Conservation (phyloP, 2,888 invertebrate genomes). For the Ormyrus pomaceus region DNA sequence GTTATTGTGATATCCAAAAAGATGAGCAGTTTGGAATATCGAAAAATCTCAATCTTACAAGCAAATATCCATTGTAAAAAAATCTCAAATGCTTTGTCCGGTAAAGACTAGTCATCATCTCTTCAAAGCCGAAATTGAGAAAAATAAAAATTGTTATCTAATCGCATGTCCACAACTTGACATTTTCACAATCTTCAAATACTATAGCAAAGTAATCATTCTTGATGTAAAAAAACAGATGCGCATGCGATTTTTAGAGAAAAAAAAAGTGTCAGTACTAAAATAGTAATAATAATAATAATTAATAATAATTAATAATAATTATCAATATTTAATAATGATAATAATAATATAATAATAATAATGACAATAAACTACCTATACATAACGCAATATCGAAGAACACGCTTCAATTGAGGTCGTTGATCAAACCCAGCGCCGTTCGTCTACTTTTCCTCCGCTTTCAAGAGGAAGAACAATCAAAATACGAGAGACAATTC, state of each 20-base stretch:
- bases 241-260: conserved; percentile 55
- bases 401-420: conserved; percentile 67
- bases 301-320: conserved; percentile 47
- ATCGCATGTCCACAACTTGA: conserved; percentile 61
- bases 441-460: conserved; percentile 56
- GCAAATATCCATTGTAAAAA: conserved; percentile 64
- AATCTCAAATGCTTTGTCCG: conserved; percentile 71
- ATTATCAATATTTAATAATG: conserved; percentile 54
- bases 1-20: conserved; percentile 47
- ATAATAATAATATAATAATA: conserved; percentile 58
- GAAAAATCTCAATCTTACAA: conserved; percentile 64
- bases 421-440: conserved; percentile 65
- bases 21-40: conserved; percentile 55
- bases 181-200: conserved; percentile 39
- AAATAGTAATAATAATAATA: conserved; percentile 60
- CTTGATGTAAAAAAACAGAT: conserved; percentile 37
- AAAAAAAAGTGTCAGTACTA: conserved; percentile 49
- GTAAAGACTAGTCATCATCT: conserved; percentile 73
- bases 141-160: conserved; percentile 61
- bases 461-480: conserved; percentile 41
- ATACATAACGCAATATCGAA: conserved; percentile 66
- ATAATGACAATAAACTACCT: conserved; percentile 59
- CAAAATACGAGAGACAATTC: conserved; percentile 42
- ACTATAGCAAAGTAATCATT: conserved; percentile 50
- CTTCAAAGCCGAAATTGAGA: conserved; percentile 65